Evolutionary conservation across 2,888 invertebrate genomes (phyloP).

Genomic region (Chydorus sphaericus): DNA sequence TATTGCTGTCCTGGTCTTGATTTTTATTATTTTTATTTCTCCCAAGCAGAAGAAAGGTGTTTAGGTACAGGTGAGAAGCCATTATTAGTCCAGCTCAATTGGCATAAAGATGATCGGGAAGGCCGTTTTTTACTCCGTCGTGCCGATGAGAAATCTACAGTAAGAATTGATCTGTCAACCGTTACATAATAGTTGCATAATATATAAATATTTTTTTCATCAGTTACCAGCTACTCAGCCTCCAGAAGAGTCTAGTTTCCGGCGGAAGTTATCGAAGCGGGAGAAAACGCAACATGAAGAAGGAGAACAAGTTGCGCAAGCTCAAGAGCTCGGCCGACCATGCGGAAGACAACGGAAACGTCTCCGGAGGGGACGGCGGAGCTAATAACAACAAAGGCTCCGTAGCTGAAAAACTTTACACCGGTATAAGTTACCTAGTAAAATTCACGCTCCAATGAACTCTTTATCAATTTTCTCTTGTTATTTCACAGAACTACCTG

Average conservation of each 20-base stretch:
- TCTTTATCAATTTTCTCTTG: too few relatives aligned
- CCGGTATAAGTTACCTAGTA: slow-evolving; percentile 38
- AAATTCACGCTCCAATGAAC: not conserved
- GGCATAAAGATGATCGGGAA: slow-evolving; percentile 97
- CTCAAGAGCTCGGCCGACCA: slow-evolving; percentile 20
- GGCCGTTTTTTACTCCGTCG: slow-evolving; percentile 88
- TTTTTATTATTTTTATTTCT: slow-evolving; percentile 18
- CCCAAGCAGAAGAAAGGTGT: slow-evolving; percentile 62
- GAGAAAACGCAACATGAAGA: slow-evolving; percentile 96
- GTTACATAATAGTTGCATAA: too few relatives aligned
- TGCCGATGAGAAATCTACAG: slow-evolving; percentile 66
- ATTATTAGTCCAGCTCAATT: slow-evolving; percentile 89
- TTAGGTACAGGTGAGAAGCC: slow-evolving; percentile 87
- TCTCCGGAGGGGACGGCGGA: slow-evolving; percentile 41
- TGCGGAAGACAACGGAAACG: slow-evolving; percentile 27
- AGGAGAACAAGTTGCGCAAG: slow-evolving; percentile 72
- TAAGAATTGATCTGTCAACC: too few relatives aligned
- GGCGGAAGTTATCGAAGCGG: slow-evolving; percentile 86
- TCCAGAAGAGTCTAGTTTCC: slow-evolving; percentile 53
- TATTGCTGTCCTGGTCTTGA: slow-evolving; percentile 2
- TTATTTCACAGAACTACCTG: slow-evolving; percentile 63
- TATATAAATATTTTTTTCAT: slow-evolving; percentile 5
- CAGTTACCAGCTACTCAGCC: slow-evolving; percentile 15
- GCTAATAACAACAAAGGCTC: slow-evolving; percentile 42
- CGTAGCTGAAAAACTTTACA: slow-evolving; percentile 82